Conservation (phyloP, 2,113 vertebrate species). For the Equus przewalskii region DNA sequence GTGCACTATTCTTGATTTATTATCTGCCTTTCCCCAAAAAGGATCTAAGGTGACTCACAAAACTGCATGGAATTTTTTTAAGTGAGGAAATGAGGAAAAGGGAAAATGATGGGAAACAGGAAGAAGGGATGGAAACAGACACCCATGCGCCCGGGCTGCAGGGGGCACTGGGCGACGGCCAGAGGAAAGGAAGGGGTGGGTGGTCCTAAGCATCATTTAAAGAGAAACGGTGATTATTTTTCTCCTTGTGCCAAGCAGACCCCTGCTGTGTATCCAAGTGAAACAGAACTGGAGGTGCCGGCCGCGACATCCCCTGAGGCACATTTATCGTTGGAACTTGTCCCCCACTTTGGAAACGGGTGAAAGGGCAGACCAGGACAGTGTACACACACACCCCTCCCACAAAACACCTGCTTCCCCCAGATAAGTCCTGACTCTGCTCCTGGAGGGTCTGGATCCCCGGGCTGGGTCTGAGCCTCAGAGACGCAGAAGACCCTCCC, state of each 20-base stretch:
- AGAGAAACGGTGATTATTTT: not conserved
- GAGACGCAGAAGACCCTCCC: not conserved
- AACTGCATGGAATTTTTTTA: too few species aligned
- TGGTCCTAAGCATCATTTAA: not conserved
- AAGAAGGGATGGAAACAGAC: not conserved
- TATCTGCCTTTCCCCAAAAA: not conserved
- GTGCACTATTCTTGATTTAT: accelerated
- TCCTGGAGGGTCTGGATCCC: not conserved
- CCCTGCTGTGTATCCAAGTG: not conserved
- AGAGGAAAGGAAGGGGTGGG: not conserved
- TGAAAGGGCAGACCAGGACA: not conserved
- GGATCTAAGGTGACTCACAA: not conserved
- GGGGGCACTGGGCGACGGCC: accelerated
- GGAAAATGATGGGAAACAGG: not conserved
- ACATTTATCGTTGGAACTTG: accelerated
- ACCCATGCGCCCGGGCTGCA: accelerated
- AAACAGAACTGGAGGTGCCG: too few species aligned
- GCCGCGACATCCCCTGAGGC: accelerated
- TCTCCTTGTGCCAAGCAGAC: not conserved
- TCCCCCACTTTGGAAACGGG: too few species aligned
- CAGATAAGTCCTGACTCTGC: not conserved
- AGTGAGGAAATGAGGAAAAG: not conserved
- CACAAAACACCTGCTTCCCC: accelerated
- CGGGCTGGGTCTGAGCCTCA: not conserved
- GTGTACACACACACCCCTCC: too few species aligned